These are phyloP conservation scores for Deilephila elpenor DNA, from an alignment of 2,888 invertebrate species.

Conservation along the genomic window DNA sequence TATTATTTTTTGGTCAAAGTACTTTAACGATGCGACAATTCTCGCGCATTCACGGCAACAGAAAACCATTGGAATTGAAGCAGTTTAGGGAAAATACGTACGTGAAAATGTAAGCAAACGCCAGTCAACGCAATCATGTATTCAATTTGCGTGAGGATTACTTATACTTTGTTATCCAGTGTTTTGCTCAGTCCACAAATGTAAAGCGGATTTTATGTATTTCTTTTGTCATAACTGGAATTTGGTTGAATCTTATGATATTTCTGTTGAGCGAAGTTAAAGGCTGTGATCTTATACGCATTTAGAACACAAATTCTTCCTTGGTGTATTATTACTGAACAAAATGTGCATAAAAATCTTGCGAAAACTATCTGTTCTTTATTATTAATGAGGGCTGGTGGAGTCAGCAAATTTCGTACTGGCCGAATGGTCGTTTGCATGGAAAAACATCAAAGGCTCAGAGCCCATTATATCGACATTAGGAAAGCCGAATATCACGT, in stretches of 20 bases:
- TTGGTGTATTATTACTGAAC: background rate
- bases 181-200: slow-evolving; percentile 51
- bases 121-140: slow-evolving; percentile 72
- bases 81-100: slow-evolving; percentile 62
- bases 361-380: background rate
- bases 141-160: slow-evolving; percentile 76
- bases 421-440: slow-evolving; percentile 3
- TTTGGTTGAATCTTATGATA: background rate
- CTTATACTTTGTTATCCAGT: slow-evolving; percentile 57
- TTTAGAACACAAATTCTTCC: background rate
- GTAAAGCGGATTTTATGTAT: slow-evolving; percentile 40
- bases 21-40: background rate
- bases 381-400: background rate
- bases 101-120: slow-evolving; percentile 66
- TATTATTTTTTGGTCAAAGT: background rate
- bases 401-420: slow-evolving; percentile 8
- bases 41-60: slow-evolving; percentile 15
- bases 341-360: background rate
- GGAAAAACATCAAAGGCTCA: slow-evolving; percentile 1
- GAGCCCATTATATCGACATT: slow-evolving; percentile 12
- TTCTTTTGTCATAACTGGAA: slow-evolving; percentile 28
- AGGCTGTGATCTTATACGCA: background rate
- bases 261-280: background rate
- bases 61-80: slow-evolving; percentile 62
- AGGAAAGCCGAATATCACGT: background rate